Percentiles rank a stretch among this genome's conserved stretches.
phyloP scores from a whole-genome alignment of 2,113 vertebrate species.

The Perognathus longimembris region DNA sequence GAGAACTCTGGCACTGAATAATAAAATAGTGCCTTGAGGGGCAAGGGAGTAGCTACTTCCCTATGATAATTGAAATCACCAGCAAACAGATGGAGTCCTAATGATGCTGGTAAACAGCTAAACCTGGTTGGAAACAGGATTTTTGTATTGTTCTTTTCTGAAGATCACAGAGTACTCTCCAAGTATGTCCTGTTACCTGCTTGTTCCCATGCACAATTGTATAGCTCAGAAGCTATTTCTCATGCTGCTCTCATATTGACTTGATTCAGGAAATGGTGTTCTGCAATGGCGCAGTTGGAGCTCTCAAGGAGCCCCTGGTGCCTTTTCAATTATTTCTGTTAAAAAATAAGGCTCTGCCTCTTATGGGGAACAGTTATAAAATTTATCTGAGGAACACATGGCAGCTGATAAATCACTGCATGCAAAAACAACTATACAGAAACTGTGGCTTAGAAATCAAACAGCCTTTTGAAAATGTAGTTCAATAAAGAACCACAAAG shows the following conservation, averaged over 20 bases:
- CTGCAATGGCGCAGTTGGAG: constrained; percentile 2
- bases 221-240: constrained; percentile 39
- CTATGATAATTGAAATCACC: neutral
- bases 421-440: constrained; percentile 37
- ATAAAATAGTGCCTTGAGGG: neutral
- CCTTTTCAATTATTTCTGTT: constrained; percentile 78
- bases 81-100: neutral
- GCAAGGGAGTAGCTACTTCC: neutral
- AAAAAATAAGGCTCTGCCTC: constrained; percentile 68
- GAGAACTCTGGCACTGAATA: neutral
- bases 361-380: constrained; percentile 59
- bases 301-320: constrained; percentile 57
- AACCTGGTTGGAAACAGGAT: neutral
- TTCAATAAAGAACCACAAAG: constrained; percentile 59
- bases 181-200: constrained; percentile 14
- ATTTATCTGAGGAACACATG: constrained; percentile 59
- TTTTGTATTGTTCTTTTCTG: neutral
- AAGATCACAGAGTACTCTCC: neutral
- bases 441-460: constrained; percentile 71
- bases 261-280: constrained; percentile 58
- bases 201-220: constrained; percentile 62
- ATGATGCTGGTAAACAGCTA: neutral
- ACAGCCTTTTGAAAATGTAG: constrained; percentile 69
- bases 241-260: constrained; percentile 50
- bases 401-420: constrained; percentile 67